Base-by-base conservation (phyloP, 2,888 invertebrate genomes). In the Apotomis turbidana region DNA sequence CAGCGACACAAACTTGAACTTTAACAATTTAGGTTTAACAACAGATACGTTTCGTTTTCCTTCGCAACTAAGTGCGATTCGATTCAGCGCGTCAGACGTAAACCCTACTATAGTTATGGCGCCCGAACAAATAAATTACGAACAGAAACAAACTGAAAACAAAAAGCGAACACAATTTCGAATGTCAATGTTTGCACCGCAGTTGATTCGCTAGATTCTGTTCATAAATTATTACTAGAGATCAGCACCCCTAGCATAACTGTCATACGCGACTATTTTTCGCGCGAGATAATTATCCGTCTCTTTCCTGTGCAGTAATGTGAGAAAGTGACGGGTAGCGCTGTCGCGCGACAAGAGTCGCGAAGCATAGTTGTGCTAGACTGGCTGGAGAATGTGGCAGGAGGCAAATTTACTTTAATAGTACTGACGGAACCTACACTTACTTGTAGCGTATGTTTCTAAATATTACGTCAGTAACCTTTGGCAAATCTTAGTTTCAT, bases 211-310 rank as follows among this genome's bases (percentile, higher is more conserved):
- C 52, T 49, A 49, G 54, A 76, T 80, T 86, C 85, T 86, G 84
- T 86, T 87, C 85, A 87, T 86, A 85, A 85, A 83, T 71, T 78
- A 78, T 75, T 71, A 46, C 55, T 46, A 27, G 46, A n/a, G 54
- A 60, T 55, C 46, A 55, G 27, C 27, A 27, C 27, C 27, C 2
- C 27, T 27, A 27, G 27, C 27, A 27, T 27, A 27, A 27, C 27
- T 27, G 27, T 27, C 1, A 27, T 27, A 27, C 27, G 27, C 27
- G 27, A 27, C 27, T 27, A 27, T 27, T 27, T 27, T 2, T 27
- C 27, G 27, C 27, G 2, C 27, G 27, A 27, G 27, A 27, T 27
- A 27, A 27, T 27, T 27, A 27, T 27, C 27, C 27, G 27, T 27
- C 27, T 27, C 27, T 27, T 27, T 27, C 27, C 27, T 27, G 27